A percentile compares a stretch with the other conserved stretches of the same genome.
These are phyloP conservation scores for Gadopsis marmoratus DNA, from an alignment of 2,797 vertebrate species.

Conservation along the genomic window DNA sequence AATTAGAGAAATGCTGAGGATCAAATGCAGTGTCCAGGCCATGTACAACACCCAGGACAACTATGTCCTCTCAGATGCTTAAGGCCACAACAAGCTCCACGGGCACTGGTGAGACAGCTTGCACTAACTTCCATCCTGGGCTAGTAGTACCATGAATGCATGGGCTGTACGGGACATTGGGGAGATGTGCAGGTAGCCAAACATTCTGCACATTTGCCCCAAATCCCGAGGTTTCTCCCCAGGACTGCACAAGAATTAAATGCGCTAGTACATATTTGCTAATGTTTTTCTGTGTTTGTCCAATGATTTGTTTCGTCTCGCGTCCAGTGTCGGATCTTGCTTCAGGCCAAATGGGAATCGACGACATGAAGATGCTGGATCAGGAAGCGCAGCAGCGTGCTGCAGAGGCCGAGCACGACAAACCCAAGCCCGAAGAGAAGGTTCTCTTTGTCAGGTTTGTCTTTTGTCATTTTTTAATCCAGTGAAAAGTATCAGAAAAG, in stretches of 20 bases:
- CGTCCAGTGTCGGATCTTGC: constrained; percentile 91
- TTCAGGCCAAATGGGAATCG: constrained; percentile 90
- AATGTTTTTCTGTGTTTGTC: constrained; percentile 4
- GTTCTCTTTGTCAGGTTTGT: constrained; percentile 94
- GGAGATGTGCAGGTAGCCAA: neutral
- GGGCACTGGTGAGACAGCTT: constrained; percentile 84
- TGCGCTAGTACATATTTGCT: neutral
- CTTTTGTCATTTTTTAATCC: neutral
- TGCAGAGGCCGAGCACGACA: constrained; percentile 90
- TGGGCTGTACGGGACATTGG: neutral
- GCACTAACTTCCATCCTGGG: neutral
- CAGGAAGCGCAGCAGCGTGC: constrained; percentile 93
- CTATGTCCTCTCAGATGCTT: constrained; percentile 95
- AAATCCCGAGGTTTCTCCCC: neutral
- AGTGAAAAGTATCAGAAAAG: neutral
- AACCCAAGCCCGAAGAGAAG: constrained; percentile 91
- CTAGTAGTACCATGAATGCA: neutral
- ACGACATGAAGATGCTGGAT: constrained; percentile 95
- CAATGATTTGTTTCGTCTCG: constrained; percentile 1
- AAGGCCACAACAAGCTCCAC: constrained; percentile 91
- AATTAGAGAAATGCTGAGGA: constrained; percentile 94
- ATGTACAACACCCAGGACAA: constrained; percentile 98
- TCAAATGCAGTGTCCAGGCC: constrained; percentile 95
- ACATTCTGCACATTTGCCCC: neutral
- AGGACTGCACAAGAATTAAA: neutral